A percentile compares a stretch with the other conserved stretches of the same genome.
Conservation (phyloP, 1,140 invertebrate genomes). For the Brachionus calyciflorus region DNA sequence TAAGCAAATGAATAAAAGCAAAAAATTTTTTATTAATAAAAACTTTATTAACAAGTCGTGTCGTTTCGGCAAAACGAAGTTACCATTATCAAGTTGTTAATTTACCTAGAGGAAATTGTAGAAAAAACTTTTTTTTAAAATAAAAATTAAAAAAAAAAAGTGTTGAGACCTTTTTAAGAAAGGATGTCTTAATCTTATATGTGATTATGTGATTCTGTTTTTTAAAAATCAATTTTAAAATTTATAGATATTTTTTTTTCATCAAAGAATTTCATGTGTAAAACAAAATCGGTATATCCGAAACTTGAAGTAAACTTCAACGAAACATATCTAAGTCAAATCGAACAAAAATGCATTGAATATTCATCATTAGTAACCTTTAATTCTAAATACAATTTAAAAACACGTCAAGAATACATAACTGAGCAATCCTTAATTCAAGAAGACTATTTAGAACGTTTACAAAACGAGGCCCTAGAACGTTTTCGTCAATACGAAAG, state of each 20-base stretch:
- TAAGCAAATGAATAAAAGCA: too few species aligned
- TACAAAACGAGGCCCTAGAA: not conserved
- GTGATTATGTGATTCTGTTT: too few species aligned
- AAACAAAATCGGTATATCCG: not conserved
- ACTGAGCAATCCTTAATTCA: not conserved
- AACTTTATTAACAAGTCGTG: too few species aligned
- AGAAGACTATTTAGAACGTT: not conserved
- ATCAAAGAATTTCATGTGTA: not conserved
- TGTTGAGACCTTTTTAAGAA: too few species aligned
- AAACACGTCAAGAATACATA: not conserved
- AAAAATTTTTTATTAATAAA: too few species aligned
- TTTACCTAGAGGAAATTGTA: too few species aligned
- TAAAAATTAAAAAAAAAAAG: too few species aligned
- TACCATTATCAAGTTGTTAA: too few species aligned
- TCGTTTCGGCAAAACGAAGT: too few species aligned
- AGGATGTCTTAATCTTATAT: too few species aligned
- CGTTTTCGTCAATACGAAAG: not conserved
- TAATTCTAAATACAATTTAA: not conserved
- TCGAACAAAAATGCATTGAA: not conserved
- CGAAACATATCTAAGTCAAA: slow-evolving; percentile 4
- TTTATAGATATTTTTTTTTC: not conserved
- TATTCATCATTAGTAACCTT: not conserved
- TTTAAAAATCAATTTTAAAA: too few species aligned
- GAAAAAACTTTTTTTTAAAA: too few species aligned
- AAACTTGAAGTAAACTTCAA: slow-evolving; percentile 1